These are phyloP conservation scores for Eilema caniola DNA, from an alignment of 2,888 invertebrate genomes.

Conservation along the genomic window DNA sequence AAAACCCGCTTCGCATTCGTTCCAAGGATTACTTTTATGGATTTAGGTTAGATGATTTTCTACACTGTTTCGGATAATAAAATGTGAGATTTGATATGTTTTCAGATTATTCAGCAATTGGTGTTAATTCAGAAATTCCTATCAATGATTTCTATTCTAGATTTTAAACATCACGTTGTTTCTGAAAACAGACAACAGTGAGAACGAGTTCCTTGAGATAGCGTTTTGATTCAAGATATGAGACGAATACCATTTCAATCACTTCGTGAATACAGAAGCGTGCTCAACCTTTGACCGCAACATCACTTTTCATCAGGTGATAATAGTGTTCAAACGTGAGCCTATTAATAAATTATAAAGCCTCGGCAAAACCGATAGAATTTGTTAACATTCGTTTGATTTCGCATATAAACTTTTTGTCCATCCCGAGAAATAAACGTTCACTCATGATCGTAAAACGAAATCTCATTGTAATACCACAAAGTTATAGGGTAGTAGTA, in stretches of 20 bases:
- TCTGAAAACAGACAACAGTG: background rate
- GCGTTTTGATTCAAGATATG: too few relatives aligned
- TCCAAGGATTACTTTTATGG: slow-evolving; percentile 20
- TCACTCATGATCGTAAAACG: background rate
- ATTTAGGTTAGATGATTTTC: slow-evolving; percentile 23
- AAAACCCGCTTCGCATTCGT: slow-evolving; percentile 19
- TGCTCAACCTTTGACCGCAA: too few relatives aligned
- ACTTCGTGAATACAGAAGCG: background rate
- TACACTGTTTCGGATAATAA: background rate
- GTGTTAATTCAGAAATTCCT: background rate
- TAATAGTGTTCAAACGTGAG: too few relatives aligned
- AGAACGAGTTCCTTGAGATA: background rate
- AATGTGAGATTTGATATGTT: background rate
- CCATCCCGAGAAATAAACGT: background rate
- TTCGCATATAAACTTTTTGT: background rate
- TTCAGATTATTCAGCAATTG: background rate
- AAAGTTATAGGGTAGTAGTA: background rate
- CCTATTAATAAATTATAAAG: too few relatives aligned
- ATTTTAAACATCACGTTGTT: too few relatives aligned
- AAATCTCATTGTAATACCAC: too few relatives aligned
- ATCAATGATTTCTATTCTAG: too few relatives aligned
- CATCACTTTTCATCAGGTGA: too few relatives aligned
- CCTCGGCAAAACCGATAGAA: too few relatives aligned
- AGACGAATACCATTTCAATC: background rate
- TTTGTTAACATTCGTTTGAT: background rate